Evolutionary conservation across 2,888 invertebrate species (phyloP), one percentile per base, ranked within the genome.

Genomic region (Xestobium rufovillosum): DNA sequence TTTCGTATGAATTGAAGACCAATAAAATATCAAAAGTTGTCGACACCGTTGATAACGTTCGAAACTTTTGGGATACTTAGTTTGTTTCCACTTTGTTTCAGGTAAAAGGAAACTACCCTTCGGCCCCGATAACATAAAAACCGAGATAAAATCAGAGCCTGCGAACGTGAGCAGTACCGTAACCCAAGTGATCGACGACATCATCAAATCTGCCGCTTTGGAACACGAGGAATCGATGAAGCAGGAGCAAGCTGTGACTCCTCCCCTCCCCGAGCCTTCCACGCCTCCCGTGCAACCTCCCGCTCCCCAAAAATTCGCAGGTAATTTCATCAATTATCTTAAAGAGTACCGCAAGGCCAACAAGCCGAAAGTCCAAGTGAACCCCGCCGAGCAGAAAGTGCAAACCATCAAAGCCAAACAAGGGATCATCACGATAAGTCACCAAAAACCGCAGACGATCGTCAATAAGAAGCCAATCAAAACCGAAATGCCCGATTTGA

Each of bases 181-280:
- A n/a, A n/a, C n/a, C n/a, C n/a, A n/a, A n/a, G 58, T 57, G 30
- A 63, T 65, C 33, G 62, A 64, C 36, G 55, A 54, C 31, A 65
- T 65, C 27, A 64, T 65, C n/a, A 49, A 56, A 14, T 53, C 59
- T 16, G 64, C 63, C 1, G 55, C 55, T 4, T 50, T 60, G 33
- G 65, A 65, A 42, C 62, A 63, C 43, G 60, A 61, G 45, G 52
- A 52, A 36, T 47, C 48, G 4, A 38, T 50, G 4, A 37, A 45
- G n/a, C 31, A 33, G 14, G 34, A 40, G 26, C 31, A 28, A 11
- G 16, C 31, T n/a, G 3, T 3, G 10, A n/a, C 14, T 9, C n/a
- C 14, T 3, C 3, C 31, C n/a, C 14, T 12, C 10, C 3, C 3
- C 9, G 9, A 9, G 11, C 29, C 29, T 10, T 10, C 14, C 3